Conservation (phyloP, 1,140 invertebrate genomes). For the Chironomus tepperi region DNA sequence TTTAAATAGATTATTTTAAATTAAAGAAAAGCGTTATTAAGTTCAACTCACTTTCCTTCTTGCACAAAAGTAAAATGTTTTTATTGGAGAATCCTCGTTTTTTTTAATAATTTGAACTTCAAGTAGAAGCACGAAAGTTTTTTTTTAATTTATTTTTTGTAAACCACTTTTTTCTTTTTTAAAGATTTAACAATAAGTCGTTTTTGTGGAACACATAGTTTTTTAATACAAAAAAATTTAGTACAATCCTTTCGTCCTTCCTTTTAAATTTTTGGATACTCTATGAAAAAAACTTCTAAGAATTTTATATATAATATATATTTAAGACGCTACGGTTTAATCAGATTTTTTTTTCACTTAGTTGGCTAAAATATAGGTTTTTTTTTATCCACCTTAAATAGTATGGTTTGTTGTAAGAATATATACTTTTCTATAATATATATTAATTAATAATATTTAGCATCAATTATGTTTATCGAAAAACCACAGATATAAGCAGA, state of each 20-base stretch:
- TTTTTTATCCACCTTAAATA: not conserved
- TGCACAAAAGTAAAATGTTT: not conserved
- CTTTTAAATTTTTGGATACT: not conserved
- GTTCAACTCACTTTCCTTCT: not conserved
- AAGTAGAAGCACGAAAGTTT: too few species aligned
- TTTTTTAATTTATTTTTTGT: not conserved
- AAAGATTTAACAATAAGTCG: conserved; percentile 18
- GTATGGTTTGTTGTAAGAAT: conserved; percentile 18
- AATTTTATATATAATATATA: not conserved
- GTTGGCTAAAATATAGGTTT: conserved; percentile 18
- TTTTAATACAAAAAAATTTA: conserved; percentile 17
- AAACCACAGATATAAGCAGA: conserved; percentile 23
- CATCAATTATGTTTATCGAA: conserved; percentile 21
- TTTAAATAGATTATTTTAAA: not conserved
- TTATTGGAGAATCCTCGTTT: not conserved
- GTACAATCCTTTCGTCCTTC: conserved; percentile 13
- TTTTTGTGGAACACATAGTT: conserved; percentile 23
- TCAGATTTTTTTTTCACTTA: not conserved
- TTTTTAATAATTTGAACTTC: too few species aligned
- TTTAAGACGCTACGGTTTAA: conserved; percentile 1
- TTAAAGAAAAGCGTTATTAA: not conserved
- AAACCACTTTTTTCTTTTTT: conserved; percentile 16
- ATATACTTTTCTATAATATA: not conserved
- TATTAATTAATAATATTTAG: conserved; percentile 16
- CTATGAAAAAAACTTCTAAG: not conserved